Evolutionary conservation across 2,888 invertebrate genomes (phyloP).

Genomic region (Caenorhabditis sp.): DNA sequence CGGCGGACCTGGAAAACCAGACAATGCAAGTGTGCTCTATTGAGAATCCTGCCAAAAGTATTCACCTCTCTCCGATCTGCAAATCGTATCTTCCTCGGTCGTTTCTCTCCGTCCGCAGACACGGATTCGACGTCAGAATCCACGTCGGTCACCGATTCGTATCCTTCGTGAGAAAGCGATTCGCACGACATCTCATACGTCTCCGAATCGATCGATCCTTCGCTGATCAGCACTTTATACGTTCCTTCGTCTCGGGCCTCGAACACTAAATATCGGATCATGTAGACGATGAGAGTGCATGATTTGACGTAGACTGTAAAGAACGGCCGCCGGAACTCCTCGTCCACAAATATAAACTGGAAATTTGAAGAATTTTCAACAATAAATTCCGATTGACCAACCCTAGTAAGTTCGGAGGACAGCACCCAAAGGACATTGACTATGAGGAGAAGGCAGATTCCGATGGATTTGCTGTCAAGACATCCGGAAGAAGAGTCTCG

Average conservation of each 20-base stretch:
- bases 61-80: constrained; percentile 57
- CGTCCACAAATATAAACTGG: constrained; percentile 85
- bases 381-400: constrained; percentile 80
- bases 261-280: constrained; percentile 84
- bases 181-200: constrained; percentile 46
- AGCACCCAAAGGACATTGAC: constrained; percentile 97
- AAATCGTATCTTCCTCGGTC: constrained; percentile 56
- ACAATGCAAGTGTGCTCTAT: no score
- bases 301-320: constrained; percentile 96
- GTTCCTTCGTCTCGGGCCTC: constrained; percentile 35
- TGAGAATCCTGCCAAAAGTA: neutral
- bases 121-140: constrained; percentile 60
- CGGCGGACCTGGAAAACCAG: constrained; percentile 80
- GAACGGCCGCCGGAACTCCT: constrained; percentile 92
- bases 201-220: constrained; percentile 32
- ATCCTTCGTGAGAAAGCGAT: constrained; percentile 61
- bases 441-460: constrained; percentile 88
- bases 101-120: constrained; percentile 40
- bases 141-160: constrained; percentile 60
- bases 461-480: constrained; percentile 81
- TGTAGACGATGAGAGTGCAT: constrained; percentile 92
- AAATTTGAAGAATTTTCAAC: constrained; percentile 70
- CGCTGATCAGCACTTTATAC: constrained; percentile 54
- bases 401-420: constrained; percentile 94
- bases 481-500: constrained; percentile 37